Conservation (phyloP, 2,797 vertebrate genomes). For the Glossophaga mutica region DNA sequence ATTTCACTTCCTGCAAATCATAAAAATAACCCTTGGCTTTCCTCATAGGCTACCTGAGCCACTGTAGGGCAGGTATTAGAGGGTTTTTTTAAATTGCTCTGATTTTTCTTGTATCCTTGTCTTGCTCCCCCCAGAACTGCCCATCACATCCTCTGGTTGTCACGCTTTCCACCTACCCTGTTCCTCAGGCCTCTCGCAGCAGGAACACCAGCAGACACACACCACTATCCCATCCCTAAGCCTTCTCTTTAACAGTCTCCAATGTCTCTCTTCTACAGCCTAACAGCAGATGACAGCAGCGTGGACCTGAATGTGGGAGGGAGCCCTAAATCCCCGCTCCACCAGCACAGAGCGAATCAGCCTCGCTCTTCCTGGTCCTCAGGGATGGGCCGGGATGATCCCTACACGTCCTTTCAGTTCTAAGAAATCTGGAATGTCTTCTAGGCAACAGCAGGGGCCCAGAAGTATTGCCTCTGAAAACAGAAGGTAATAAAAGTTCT, state of each 20-base stretch:
- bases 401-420: conserved; percentile 30
- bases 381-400: background rate
- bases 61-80: background rate
- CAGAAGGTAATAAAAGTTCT: conserved; percentile 23
- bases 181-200: background rate
- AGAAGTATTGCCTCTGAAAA: conserved; percentile 55
- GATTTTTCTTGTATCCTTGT: background rate
- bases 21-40: conserved; percentile 34
- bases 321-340: background rate
- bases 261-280: background rate
- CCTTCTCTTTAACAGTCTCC: background rate
- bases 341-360: background rate
- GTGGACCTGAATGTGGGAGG: background rate
- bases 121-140: background rate
- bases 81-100: background rate
- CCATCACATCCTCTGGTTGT: background rate
- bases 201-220: background rate
- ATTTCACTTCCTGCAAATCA: conserved; percentile 4
- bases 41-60: background rate
- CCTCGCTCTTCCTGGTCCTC: background rate
- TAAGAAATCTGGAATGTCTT: conserved; percentile 48
- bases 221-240: background rate
- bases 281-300: background rate
- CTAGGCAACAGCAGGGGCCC: conserved; percentile 33
- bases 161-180: background rate